Evolutionary conservation across 2,888 invertebrate species (phyloP), one percentile per base, ranked within the genome.

Genomic region (Nemapogon koenigi): DNA sequence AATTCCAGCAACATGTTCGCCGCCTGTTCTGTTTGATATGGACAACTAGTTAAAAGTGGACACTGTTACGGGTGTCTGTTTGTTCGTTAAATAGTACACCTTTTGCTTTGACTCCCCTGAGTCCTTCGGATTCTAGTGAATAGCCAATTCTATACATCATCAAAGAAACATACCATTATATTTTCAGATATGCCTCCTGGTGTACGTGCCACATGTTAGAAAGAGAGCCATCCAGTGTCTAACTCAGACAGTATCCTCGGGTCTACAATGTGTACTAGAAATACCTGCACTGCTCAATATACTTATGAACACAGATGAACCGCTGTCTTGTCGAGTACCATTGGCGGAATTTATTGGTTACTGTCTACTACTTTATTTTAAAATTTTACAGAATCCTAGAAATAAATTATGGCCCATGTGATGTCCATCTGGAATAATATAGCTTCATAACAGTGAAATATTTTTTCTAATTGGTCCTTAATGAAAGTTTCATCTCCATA

Each of bases 211-310:
- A 0, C 47, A 48, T 4, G 51, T 53, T 0, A 46, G 57, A 0
- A 55, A 55, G 3, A 47, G 52, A 1, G 60, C 67, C 0, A 41
- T 68, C 0, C 33, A 45, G 0, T 68, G 67, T 18, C 46, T 65
- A 0, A 40, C 46, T 2, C 37, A 38, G n/a, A 44, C 62, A 2
- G 51, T 54, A 0, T 44, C 40, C 27, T 38, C 45, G 15, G 39
- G 37, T 61, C 61, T 2, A 17, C 51, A 3, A 6, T 11, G 30
- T 3, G 27, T 6, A 13, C n/a, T 11, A 7, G 16, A 28, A 7
- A 13, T 28, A 8, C 4, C 29, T 4, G 14, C 10, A n/a, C 10
- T 16, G 2, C 8, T 25, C 1, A 25, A 27, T 16, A 6, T 33
- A 11, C 37, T 35, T 18, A 6, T 16, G n/a, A 11, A 19, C 29